phyloP scores from a whole-genome alignment of 2,113 vertebrate genomes.

The Columbina picui region DNA sequence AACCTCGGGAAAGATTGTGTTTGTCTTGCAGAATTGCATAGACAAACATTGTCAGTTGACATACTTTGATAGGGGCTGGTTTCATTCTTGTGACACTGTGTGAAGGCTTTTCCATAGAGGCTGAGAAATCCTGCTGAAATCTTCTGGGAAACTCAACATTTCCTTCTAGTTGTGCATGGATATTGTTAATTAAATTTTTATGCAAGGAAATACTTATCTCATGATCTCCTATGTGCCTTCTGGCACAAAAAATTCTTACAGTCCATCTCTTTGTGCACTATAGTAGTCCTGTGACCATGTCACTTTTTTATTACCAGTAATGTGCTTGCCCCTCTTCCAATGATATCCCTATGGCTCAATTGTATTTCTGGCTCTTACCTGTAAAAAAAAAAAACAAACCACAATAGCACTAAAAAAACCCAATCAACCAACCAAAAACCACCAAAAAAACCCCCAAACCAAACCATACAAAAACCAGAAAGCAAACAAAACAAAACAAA shows the following conservation, averaged over 20 bases:
- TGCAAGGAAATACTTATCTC: background rate
- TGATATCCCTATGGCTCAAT: background rate
- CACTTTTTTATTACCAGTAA: background rate
- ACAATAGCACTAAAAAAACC: background rate
- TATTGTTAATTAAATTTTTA: background rate
- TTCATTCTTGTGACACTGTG: background rate
- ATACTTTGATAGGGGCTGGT: background rate
- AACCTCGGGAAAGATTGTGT: background rate
- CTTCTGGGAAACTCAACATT: background rate
- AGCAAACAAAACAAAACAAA: no score
- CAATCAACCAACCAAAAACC: no score
- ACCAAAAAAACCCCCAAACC: no score
- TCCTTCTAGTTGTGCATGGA: background rate
- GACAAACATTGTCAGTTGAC: background rate
- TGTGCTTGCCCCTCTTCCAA: background rate
- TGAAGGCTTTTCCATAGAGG: background rate
- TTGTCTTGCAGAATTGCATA: background rate
- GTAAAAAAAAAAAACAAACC: background rate
- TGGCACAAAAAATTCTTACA: background rate
- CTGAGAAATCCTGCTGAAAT: background rate
- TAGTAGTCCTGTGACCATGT: background rate
- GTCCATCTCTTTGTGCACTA: background rate
- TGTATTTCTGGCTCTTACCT: background rate
- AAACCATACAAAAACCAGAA: no score
- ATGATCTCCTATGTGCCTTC: background rate